These are phyloP conservation scores for Leptatherina wallacei DNA, from an alignment of 2,797 vertebrate genomes.

Conservation along the genomic window DNA sequence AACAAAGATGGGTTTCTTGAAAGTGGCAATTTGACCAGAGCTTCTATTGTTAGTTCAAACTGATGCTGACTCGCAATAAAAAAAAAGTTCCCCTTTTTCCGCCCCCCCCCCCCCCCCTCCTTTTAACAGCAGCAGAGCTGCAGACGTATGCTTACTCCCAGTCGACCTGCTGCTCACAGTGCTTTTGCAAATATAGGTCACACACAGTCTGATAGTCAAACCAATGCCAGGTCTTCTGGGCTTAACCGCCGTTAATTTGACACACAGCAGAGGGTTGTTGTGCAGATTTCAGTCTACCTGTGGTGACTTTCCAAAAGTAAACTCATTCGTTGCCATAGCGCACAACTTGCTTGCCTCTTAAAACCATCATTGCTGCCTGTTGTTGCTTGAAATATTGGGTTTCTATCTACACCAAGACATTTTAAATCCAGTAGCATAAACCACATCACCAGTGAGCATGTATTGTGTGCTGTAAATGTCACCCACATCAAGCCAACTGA, in stretches of 20 bases:
- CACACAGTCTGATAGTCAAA: slow-evolving; percentile 45
- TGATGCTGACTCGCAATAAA: slow-evolving; percentile 6
- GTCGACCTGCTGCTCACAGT: slow-evolving; percentile 36
- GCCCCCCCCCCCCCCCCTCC: slow-evolving; percentile 10
- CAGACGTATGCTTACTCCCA: slow-evolving; percentile 11
- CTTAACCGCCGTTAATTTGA: slow-evolving; percentile 55
- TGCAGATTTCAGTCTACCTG: slow-evolving; percentile 58
- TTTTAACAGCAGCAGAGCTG: slow-evolving; percentile 19
- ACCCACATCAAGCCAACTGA: slow-evolving; percentile 39
- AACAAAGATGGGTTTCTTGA: background rate
- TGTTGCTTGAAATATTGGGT: slow-evolving; percentile 6
- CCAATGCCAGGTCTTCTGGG: slow-evolving; percentile 55
- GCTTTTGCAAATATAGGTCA: slow-evolving; percentile 74
- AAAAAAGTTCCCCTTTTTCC: slow-evolving; percentile 35
- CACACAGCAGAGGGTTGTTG: slow-evolving; percentile 46
- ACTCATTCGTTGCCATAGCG: slow-evolving; percentile 16
- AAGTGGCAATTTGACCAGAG: background rate
- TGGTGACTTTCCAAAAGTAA: slow-evolving; percentile 46
- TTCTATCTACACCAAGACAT: slow-evolving; percentile 32
- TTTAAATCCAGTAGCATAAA: slow-evolving; percentile 59
- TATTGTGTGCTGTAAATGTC: slow-evolving; percentile 58
- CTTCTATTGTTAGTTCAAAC: background rate
- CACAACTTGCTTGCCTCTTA: background rate
- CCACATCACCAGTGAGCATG: slow-evolving; percentile 43
- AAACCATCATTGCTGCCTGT: background rate